These are phyloP conservation scores for Nasalis larvatus DNA, from an alignment of 2,113 vertebrate genomes.

Conservation along the genomic window DNA sequence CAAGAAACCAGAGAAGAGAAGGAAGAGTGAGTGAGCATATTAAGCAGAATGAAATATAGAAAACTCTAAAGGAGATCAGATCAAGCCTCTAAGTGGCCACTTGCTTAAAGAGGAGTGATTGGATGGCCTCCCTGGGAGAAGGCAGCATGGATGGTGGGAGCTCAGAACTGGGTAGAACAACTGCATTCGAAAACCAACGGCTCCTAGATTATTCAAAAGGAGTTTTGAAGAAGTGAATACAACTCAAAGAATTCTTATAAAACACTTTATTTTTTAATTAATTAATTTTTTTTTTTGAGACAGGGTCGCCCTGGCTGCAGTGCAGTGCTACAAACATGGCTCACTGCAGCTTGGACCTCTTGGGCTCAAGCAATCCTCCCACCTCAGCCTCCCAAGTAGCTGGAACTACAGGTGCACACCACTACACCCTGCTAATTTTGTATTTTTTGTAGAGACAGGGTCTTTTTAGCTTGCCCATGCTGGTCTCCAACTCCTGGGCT, in stretches of 20 bases:
- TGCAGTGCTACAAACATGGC: too few relatives aligned
- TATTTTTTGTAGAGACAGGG: too few relatives aligned
- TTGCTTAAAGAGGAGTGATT: rapidly evolving
- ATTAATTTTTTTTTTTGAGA: too few relatives aligned
- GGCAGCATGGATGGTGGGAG: background rate
- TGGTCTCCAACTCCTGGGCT: too few relatives aligned
- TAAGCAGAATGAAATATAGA: background rate
- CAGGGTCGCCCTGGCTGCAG: too few relatives aligned
- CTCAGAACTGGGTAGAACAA: rapidly evolving
- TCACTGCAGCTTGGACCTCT: too few relatives aligned
- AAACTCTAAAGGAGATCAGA: background rate
- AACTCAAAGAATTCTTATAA: background rate
- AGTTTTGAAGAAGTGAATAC: background rate
- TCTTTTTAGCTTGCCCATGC: too few relatives aligned
- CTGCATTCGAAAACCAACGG: background rate
- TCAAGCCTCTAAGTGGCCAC: background rate
- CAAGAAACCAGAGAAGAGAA: background rate
- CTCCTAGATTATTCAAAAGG: background rate
- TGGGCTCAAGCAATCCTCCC: too few relatives aligned
- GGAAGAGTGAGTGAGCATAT: background rate
- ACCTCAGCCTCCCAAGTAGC: too few relatives aligned
- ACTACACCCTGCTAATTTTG: too few relatives aligned
- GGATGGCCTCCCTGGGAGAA: rapidly evolving
- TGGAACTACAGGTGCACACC: too few relatives aligned
- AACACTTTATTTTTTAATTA: too few relatives aligned